Evolutionary conservation across 2,113 vertebrate genomes (phyloP).

Genomic region (Festucalex cinctus): DNA sequence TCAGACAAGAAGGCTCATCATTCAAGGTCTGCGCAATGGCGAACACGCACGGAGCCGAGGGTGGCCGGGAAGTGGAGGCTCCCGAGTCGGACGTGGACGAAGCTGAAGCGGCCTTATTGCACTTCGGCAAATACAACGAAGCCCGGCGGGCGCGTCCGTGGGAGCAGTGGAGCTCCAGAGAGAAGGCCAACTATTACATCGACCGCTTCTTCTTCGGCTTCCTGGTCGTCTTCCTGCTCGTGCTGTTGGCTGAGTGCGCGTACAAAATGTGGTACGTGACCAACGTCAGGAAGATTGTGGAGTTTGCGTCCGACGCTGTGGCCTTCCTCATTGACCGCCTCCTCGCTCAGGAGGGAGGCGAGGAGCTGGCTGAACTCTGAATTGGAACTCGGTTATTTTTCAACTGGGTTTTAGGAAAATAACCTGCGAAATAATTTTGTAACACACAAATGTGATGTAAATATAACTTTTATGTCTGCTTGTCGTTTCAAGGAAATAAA

Average conservation of each 20-base stretch:
- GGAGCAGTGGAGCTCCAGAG: conserved; percentile 68
- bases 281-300: conserved; percentile 42
- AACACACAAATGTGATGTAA: not conserved
- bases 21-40: conserved; percentile 44
- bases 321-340: conserved; percentile 54
- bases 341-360: conserved; percentile 54
- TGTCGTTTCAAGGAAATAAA: conserved; percentile 31
- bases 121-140: conserved; percentile 56
- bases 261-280: conserved; percentile 72
- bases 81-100: conserved; percentile 44
- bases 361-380: conserved; percentile 65
- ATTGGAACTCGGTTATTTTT: not conserved
- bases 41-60: conserved; percentile 31
- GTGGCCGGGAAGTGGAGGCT: conserved; percentile 42
- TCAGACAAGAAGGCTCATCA: not conserved
- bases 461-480: conserved; percentile 10
- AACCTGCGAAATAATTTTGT: not conserved
- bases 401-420: not conserved
- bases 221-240: conserved; percentile 42
- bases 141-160: conserved; percentile 51
- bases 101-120: conserved; percentile 37
- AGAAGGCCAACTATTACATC: conserved; percentile 59
- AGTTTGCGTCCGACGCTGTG: conserved; percentile 39
- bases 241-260: conserved; percentile 44
- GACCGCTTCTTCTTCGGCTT: conserved; percentile 68